Percentiles rank a stretch among this genome's conserved stretches.
Evolutionary conservation across 2,888 invertebrate species (phyloP).

Genomic region (Willowsia nigromaculata): DNA sequence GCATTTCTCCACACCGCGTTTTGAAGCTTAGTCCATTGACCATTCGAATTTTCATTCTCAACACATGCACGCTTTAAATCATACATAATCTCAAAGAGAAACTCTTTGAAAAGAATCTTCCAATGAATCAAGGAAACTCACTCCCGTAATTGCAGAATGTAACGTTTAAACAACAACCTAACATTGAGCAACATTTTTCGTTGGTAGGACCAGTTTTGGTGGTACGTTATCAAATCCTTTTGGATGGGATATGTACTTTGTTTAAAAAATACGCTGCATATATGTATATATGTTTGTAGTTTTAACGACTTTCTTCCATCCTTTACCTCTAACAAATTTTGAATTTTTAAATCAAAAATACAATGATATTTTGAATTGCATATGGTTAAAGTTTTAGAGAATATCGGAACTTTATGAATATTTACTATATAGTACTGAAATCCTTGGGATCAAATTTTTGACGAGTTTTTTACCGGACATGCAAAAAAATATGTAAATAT

Average conservation of each 20-base stretch:
- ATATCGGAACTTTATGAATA: no score
- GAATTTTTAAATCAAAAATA: no score
- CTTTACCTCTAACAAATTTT: no score
- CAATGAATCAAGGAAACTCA: neutral
- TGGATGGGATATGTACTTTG: neutral
- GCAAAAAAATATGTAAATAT: no score
- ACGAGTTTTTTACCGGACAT: no score
- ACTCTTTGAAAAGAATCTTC: neutral
- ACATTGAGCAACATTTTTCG: slow-evolving; percentile 28
- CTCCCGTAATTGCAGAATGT: neutral
- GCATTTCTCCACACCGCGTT: neutral
- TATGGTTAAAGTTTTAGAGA: no score
- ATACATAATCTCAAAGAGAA: neutral
- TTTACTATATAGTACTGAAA: no score
- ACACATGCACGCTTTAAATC: neutral
- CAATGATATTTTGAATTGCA: no score
- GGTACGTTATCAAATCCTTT: neutral
- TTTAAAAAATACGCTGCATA: no score
- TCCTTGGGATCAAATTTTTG: no score
- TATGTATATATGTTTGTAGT: no score
- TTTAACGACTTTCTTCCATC: no score
- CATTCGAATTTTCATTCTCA: neutral
- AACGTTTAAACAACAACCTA: neutral
- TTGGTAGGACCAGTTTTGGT: slow-evolving; percentile 45
- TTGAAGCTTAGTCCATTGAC: slow-evolving; percentile 7